These are phyloP conservation scores for Plumapathes pennacea DNA, from an alignment of 92 coral and sea anemone genomes.

Conservation along the genomic window DNA sequence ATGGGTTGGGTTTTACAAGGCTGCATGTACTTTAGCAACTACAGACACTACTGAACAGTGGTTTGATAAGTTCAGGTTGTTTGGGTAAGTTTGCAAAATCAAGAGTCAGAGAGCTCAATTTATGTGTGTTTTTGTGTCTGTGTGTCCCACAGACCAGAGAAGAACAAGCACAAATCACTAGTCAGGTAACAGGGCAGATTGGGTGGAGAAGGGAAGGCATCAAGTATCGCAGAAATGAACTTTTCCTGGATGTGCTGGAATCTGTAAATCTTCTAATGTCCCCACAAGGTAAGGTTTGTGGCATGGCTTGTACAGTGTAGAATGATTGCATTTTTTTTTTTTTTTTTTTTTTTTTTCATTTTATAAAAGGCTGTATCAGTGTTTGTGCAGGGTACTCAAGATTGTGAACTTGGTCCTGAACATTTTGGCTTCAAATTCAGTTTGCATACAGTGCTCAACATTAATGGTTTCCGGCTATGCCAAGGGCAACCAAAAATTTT, in stretches of 20 bases:
- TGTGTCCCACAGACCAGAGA: constrained; percentile 69
- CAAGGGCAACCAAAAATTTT: no score
- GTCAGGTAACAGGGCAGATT: constrained; percentile 99
- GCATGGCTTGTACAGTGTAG: no score
- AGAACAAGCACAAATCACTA: constrained; percentile 98
- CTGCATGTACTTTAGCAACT: background rate
- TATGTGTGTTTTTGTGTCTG: background rate
- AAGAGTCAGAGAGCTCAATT: no score
- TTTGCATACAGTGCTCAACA: no score
- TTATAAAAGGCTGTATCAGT: no score
- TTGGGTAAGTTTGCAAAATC: background rate
- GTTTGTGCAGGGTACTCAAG: no score
- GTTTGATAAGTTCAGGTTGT: background rate
- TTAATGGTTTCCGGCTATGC: no score
- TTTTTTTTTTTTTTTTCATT: no score
- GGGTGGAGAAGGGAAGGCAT: constrained; percentile 99
- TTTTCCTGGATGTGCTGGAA: constrained; percentile 95
- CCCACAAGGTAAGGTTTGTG: constrained; percentile 96
- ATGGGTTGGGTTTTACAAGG: background rate
- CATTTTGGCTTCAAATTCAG: no score
- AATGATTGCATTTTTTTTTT: no score
- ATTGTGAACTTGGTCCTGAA: no score
- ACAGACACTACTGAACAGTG: background rate
- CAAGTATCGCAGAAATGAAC: constrained; percentile 95
- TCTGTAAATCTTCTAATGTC: constrained; percentile 99